Percentiles rank a stretch among this genome's conserved stretches.
Evolutionary conservation across 2,797 vertebrate genomes (phyloP).

Genomic region (Petrocephalus sullivani): DNA sequence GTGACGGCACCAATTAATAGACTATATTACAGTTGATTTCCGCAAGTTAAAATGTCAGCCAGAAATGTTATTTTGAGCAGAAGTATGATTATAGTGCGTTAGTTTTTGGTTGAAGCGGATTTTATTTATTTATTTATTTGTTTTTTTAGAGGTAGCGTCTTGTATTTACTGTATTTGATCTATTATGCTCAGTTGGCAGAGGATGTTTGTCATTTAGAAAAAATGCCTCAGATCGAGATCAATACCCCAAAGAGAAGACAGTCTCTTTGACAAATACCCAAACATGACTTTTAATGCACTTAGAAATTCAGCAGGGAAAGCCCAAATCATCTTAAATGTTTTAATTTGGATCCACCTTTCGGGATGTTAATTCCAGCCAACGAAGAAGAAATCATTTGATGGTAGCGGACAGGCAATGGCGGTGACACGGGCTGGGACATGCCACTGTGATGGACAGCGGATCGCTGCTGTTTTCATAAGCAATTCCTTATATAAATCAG

Average conservation of each 20-base stretch:
- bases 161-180: not conserved
- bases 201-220: not conserved
- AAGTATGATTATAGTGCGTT: not conserved
- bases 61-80: not conserved
- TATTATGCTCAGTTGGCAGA: not conserved
- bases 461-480: not conserved
- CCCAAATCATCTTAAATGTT: not conserved
- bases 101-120: not conserved
- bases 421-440: not conserved
- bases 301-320: not conserved
- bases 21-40: not conserved
- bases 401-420: not conserved
- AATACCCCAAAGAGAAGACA: not conserved
- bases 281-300: conserved; percentile 8
- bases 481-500: not conserved
- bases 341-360: not conserved
- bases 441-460: not conserved
- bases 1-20: not conserved
- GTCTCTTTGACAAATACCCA: not conserved
- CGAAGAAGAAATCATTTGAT: not conserved
- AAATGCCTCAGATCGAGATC: not conserved
- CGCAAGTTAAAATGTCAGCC: not conserved
- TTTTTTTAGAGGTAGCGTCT: not conserved
- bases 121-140: not conserved
- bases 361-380: not conserved